Evolutionary conservation across 2,797 vertebrate species (phyloP), one percentile per base, ranked within the genome.

Genomic region (Pipistrellus nathusii): DNA sequence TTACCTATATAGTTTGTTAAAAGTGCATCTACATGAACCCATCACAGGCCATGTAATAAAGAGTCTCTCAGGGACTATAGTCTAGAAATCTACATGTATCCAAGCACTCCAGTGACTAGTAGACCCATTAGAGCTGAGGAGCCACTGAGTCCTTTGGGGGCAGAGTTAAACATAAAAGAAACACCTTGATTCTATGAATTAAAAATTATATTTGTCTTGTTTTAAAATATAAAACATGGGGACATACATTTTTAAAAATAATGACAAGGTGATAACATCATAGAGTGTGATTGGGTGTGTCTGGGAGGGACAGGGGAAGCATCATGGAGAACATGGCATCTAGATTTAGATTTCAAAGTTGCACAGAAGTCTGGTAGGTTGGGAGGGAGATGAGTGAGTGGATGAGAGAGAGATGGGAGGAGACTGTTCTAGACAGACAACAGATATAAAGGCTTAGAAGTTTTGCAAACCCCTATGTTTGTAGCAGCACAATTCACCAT

Each of bases 101-200:
- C 44, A 87, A 89, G 6, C 46, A 82, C 32, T 15, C 48, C 38
- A 88, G 53, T 72, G 35, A 84, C 38, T 46, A 76, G 21, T 21
- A 68, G 55, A 41, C 6, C 30, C 17, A 82, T 64, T 86, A 73
- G 6, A 82, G 32, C 5, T 81, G 8, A 44, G 88, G 46, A 87
- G 57, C 82, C 35, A 76, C 21, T 68, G n/a, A 35, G 44, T 85
- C 9, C 5, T 44, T 44, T 32, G 15, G 41, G 18, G 18, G 10
- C 30, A 35, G n/a, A 35, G 23, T 55, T 44, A 71, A 84, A 94
- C 88, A 91, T 21, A 66, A 90, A 86, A 80, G 20, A 82, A 86
- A 59, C 6, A 66, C 6, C 17, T 71, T 48, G 92, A 53, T 75
- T 82, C 18, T 62, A 94, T 82, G 88, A 64, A 75, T 69, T 38